Percentiles rank a stretch among this genome's conserved stretches.
phyloP scores from a whole-genome alignment of 2,888 invertebrate genomes.

The Nesidiocoris tenuis region DNA sequence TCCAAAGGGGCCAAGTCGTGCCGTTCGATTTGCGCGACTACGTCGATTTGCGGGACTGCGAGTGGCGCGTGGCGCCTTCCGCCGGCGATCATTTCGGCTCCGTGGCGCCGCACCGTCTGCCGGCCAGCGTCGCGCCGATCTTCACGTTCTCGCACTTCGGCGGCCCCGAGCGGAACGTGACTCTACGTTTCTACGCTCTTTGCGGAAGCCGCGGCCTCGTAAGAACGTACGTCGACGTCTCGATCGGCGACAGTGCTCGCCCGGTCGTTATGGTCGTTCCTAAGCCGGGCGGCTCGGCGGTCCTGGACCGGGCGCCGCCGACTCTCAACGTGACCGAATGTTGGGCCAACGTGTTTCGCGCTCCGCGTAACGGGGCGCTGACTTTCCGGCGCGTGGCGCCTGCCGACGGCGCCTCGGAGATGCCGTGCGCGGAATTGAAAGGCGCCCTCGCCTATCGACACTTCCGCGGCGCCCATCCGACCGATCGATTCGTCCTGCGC shows the following conservation, averaged over 20 bases:
- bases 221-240: slow-evolving; percentile 17
- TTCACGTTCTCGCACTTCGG: slow-evolving; percentile 33
- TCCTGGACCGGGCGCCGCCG: slow-evolving; percentile 11
- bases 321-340: slow-evolving; percentile 9
- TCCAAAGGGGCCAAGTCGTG: slow-evolving; percentile 20
- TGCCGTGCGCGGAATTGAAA: slow-evolving; percentile 11
- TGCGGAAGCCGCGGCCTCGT: slow-evolving; percentile 28
- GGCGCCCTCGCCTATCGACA: slow-evolving; percentile 32
- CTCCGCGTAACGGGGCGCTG: slow-evolving; percentile 19
- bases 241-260: background rate
- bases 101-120: background rate
- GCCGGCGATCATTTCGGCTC: background rate
- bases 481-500: slow-evolving; percentile 19
- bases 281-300: slow-evolving; percentile 13
- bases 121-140: slow-evolving; percentile 23
- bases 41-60: slow-evolving; percentile 32
- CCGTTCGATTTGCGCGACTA: slow-evolving; percentile 35
- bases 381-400: slow-evolving; percentile 1
- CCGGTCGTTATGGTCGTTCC: slow-evolving; percentile 1
- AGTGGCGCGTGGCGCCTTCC: slow-evolving; percentile 21
- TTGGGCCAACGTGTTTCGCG: slow-evolving; percentile 11
- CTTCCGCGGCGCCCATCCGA: slow-evolving; percentile 37
- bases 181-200: slow-evolving; percentile 25
- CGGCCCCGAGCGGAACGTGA: slow-evolving; percentile 17
- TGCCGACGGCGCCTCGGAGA: slow-evolving; percentile 14